Percentiles rank a stretch among this genome's conserved stretches.
Evolutionary conservation across 1,140 invertebrate genomes (phyloP).

Genomic region (Tetramorium alpestre): DNA sequence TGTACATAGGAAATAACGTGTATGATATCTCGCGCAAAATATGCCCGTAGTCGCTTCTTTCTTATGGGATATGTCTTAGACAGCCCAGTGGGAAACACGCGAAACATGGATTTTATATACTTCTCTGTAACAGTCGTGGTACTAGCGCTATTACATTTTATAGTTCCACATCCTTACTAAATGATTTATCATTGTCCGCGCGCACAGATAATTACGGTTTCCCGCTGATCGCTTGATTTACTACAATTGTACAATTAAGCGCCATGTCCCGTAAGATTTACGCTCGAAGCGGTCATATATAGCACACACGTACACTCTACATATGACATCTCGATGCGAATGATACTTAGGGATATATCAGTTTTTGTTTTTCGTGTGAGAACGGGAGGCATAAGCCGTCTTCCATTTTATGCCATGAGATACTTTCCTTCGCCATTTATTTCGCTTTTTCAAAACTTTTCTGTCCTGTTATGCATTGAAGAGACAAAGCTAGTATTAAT

Average conservation of each 20-base stretch:
- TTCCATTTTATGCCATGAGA: not conserved
- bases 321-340: conserved; percentile 38
- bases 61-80: not conserved
- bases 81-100: conserved; percentile 6
- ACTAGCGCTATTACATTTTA: conserved; percentile 72
- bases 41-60: not conserved
- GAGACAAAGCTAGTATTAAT: not conserved
- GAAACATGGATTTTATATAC: conserved; percentile 8
- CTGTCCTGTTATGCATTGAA: not conserved
- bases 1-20: not conserved
- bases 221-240: conserved; percentile 73
- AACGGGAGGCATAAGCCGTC: not conserved
- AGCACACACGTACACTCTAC: not conserved
- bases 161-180: conserved; percentile 64
- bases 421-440: not conserved
- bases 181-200: conserved; percentile 75
- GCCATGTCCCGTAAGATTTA: conserved; percentile 66
- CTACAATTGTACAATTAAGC: conserved; percentile 74
- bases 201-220: conserved; percentile 68
- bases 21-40: conserved; percentile 1
- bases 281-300: conserved; percentile 29
- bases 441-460: not conserved
- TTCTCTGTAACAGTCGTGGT: conserved; percentile 40
- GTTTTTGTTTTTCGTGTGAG: not conserved
- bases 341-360: conserved; percentile 46